Evolutionary conservation across 2,888 invertebrate species (phyloP).

Genomic region (Meteorus colon): DNA sequence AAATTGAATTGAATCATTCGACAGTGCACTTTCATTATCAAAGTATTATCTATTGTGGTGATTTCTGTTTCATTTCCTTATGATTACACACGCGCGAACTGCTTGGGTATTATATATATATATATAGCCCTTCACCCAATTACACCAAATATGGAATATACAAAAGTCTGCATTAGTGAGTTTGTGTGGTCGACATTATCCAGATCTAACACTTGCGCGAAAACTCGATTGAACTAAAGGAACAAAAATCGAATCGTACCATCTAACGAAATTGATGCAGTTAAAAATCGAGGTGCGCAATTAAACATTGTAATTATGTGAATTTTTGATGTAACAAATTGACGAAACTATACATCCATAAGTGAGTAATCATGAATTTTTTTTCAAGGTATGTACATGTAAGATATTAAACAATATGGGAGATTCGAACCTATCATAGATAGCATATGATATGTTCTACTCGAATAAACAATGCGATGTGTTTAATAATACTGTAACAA

Average conservation of each 20-base stretch:
- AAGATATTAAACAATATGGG: not conserved
- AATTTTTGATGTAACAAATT: not conserved
- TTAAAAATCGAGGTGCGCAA: not conserved
- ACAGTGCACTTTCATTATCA: too few relatives aligned
- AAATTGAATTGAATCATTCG: too few relatives aligned
- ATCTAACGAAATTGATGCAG: too few relatives aligned
- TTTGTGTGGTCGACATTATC: not conserved
- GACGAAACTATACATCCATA: not conserved
- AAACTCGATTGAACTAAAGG: not conserved
- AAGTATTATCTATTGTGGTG: too few relatives aligned
- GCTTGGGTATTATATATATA: not conserved
- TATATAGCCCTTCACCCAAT: conserved; percentile 45
- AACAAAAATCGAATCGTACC: not conserved
- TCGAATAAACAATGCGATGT: not conserved
- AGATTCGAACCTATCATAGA: not conserved
- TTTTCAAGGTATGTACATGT: not conserved
- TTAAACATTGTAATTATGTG: not conserved
- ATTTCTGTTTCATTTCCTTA: not conserved
- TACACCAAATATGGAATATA: conserved; percentile 25
- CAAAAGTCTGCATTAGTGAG: conserved; percentile 5
- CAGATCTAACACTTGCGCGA: not conserved
- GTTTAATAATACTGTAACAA: not conserved
- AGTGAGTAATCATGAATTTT: not conserved
- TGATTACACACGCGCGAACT: not conserved
- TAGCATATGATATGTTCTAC: not conserved